Base-by-base conservation (phyloP, 2,113 vertebrate genomes). In the Vicugna pacos region DNA sequence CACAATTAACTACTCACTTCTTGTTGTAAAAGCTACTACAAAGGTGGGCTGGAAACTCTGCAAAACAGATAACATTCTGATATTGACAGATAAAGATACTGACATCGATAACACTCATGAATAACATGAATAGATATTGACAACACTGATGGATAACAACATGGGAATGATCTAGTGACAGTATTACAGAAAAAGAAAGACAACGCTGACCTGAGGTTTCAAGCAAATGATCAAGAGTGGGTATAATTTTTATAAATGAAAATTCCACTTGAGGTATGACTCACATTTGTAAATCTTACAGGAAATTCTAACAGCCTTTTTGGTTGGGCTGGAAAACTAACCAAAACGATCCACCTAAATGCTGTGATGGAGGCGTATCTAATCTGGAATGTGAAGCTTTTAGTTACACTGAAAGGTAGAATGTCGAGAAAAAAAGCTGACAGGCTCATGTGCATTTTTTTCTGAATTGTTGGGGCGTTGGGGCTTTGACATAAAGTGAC, bases 201-300 rank as follows among this genome's bases (percentile, higher is more conserved):
- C 17, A 65, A 10, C 46, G 50, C 12, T 65, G 16, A 8, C 52
- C 75, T 83, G 22, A 48, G 30, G n/a, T 50, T 89, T 92, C 56
- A 83, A 70, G 64, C 28, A 75, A 77, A 76, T 62, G 58, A 12
- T 64, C 77, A 54, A 65, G 0, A 84, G n/a, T 79, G 28, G 3
- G 6, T 82, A 13, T 28, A 30, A 28, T 46, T 93, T 91, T 93
- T 69, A 32, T 60, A 72, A 60, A 22, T 38, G 20, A 38, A 54
- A 24, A 42, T 28, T 80, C 8, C 9, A 3, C 42, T 35, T 95
- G 26, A 84, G 52, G 10, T 52, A n/a, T 42, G 75, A 46, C 24
- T 20, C 50, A 65, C 8, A 64, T 73, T 70, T 95, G n/a, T 79
- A 93, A 67, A 83, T 93, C 32, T 70, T 93, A 69, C 8, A 94